Evolutionary conservation across 2,113 vertebrate genomes (phyloP).

Genomic region (Arizona elegans): DNA sequence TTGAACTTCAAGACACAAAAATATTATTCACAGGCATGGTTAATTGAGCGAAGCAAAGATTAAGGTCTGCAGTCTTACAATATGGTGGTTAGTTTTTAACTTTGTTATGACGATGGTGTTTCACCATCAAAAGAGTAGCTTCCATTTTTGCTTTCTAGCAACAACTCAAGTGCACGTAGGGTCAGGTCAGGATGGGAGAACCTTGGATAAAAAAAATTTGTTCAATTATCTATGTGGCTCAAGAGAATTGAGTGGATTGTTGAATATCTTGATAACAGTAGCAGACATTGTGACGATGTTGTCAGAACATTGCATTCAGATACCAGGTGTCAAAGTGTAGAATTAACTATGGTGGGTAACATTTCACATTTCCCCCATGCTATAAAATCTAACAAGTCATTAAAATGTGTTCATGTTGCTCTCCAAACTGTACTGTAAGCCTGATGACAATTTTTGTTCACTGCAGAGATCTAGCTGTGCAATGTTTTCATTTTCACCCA

Average conservation of each 20-base stretch:
- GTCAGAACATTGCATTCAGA: not conserved
- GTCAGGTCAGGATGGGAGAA: not conserved
- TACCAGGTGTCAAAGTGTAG: not conserved
- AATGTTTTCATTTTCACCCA: constrained; percentile 19
- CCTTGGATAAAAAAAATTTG: not conserved
- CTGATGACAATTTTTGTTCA: not conserved
- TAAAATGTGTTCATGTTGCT: not conserved
- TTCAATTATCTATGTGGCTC: not conserved
- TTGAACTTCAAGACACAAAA: not conserved
- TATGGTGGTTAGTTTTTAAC: not conserved
- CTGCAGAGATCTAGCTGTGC: not conserved
- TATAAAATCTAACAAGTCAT: not conserved
- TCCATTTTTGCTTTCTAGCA: not conserved
- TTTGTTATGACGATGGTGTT: not conserved
- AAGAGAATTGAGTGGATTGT: not conserved
- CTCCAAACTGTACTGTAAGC: not conserved
- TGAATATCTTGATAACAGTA: not conserved
- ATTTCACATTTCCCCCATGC: not conserved
- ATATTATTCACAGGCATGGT: not conserved
- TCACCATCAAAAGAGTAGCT: not conserved
- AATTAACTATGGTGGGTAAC: not conserved
- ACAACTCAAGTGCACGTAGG: not conserved
- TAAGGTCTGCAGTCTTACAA: not conserved
- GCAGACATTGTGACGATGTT: not conserved
- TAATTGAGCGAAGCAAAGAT: not conserved